Evolutionary conservation across 2,113 vertebrate genomes (phyloP), one percentile per base, ranked within the genome.

Genomic region (Furnarius figulus): DNA sequence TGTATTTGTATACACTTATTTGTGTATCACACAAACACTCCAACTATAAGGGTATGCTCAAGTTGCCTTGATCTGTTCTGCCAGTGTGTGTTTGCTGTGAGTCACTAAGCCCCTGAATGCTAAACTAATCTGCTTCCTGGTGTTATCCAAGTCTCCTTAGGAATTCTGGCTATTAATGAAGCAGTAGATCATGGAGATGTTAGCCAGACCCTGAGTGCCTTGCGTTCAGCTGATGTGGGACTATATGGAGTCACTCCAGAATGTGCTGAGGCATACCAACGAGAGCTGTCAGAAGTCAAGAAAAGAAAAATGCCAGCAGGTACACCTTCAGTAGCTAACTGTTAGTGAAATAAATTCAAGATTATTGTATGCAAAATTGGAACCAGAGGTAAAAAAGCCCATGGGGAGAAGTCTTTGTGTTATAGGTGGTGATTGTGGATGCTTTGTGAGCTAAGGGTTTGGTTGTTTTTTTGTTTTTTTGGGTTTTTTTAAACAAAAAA

Each of bases 231-330:
- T 0, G 98, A 99, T 14, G 98, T 99, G 5, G 99, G 99, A 33
- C 97, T 99, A 1, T 99, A 99, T 0, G 99, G 99, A 2, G 98
- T 99, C 96, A 99, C 99, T 33, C 98, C 99, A 0, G 99, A 99
- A 86, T 99, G 99, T 59, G 98, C 97, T 0, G 98, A 98, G 62
- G 98, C 98, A 0, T 99, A 99, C 97, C 99, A 99, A 89, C 97
- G 96, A 19, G 99, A 99, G 85, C 97, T 99, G 70, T 72, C 97
- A 35, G 98, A 97, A 84, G 94, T 98, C 73, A 99, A 98, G 95
- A 97, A 93, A 17, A 96, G 95, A 46, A 99, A 99, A 88, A 97
- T 92, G 77, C 95, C 95, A 24, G 97, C 98, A 94, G 99, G 99
- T 99, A 93, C 82, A 39, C 27, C 42, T 75, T 28, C 59, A 87